Base-by-base conservation (phyloP, 2,888 invertebrate species). In the Sarcophaga carnaria region DNA sequence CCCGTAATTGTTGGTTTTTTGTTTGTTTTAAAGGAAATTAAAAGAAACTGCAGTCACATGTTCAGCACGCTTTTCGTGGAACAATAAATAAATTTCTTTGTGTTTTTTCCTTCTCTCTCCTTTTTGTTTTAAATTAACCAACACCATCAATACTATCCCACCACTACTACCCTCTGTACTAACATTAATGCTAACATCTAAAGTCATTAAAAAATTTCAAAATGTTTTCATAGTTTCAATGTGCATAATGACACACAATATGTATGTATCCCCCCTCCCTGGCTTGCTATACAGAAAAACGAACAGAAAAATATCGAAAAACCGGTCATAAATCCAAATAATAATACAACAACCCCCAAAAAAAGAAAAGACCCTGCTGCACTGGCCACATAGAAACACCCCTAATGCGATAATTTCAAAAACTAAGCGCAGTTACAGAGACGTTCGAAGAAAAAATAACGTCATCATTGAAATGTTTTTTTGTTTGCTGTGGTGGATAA, bases 161-260 rank as follows among this genome's bases (percentile, higher is more conserved):
- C 60, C 66, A 64, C 10, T 8, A 37, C 10, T 10, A 37, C 37
- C 37, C 37, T 37, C 37, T 37, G 37, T 37, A 37, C 37, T 37
- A 37, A 2, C 8, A 37, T 10, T 37, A 37, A 37, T 37, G 10
- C 37, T 37, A 37, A 64, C 75, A 66, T 47, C 74, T 71, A 75
- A 84, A 84, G 76, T 84, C 37, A 84, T 84, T 77, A 80, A 80
- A 80, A 80, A 77, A 60, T 71, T 85, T 80, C 71, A 85, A 80
- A 80, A 47, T 77, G 66, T 76, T 74, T 80, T 76, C 63, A 20
- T 82, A 71, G 54, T 70, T 82, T 76, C 60, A 74, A 74, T 74
- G 72, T 54, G 54, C 14, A 17, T 54, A 54, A 54, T 54, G 54
- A 54, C 54, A 54, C 54, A 54, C 37, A 37, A 10, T 37, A 37